Percentiles rank a stretch among this genome's conserved stretches.
These are phyloP conservation scores for Pemphredon lugubris DNA, from an alignment of 2,888 invertebrate genomes.

Conservation along the genomic window DNA sequence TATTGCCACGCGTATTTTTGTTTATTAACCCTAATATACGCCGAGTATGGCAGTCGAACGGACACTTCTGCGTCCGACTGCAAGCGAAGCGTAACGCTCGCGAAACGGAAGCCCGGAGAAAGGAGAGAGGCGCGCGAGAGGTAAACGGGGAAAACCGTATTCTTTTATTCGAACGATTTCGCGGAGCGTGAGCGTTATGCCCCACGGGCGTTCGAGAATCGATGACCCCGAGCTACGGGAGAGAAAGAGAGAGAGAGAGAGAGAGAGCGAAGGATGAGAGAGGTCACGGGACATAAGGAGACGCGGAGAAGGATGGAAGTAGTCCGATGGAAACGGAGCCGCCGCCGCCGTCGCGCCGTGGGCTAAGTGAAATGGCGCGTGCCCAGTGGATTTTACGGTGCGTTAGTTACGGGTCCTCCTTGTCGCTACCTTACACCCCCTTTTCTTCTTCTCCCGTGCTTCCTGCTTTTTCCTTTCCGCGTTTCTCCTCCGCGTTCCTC, in stretches of 20 bases:
- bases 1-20: no score
- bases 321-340: constrained; percentile 60
- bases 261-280: constrained; percentile 30
- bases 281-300: constrained; percentile 16
- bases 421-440: constrained; percentile 54
- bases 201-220: constrained; percentile 48
- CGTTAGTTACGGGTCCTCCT: constrained; percentile 73
- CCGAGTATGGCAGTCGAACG: no score
- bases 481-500: background rate
- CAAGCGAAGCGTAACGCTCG: background rate
- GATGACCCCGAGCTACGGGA: constrained; percentile 53
- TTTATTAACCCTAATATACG: no score
- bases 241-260: constrained; percentile 28
- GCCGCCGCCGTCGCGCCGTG: no score
- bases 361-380: constrained; percentile 78
- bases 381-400: constrained; percentile 77
- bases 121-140: no score
- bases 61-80: no score
- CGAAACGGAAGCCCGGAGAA: background rate
- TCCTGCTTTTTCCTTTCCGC: constrained; percentile 34
- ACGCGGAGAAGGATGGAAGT: constrained; percentile 34
- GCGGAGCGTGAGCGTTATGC: constrained; percentile 32
- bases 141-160: no score
- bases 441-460: constrained; percentile 24
- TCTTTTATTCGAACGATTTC: constrained; percentile 23